These are phyloP conservation scores for Pedionomus torquatus DNA, from an alignment of 2,113 vertebrate species.

Conservation along the genomic window DNA sequence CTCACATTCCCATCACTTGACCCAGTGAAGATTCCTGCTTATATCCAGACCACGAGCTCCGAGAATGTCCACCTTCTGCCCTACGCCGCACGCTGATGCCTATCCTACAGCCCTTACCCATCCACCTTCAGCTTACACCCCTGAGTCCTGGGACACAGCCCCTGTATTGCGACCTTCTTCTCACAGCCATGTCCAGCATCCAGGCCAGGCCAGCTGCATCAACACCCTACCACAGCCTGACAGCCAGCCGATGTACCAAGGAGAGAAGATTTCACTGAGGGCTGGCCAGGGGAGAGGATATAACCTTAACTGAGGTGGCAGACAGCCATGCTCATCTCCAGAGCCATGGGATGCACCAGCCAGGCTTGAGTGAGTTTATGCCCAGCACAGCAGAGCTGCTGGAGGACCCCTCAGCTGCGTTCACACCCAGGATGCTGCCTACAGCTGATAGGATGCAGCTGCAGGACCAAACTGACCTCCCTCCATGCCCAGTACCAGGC, in stretches of 20 bases:
- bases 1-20: background rate
- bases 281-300: background rate
- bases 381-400: background rate
- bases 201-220: background rate
- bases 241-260: background rate
- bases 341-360: background rate
- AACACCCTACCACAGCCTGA: background rate
- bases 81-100: rapidly evolving
- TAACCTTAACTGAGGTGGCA: background rate
- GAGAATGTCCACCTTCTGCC: background rate
- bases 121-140: background rate
- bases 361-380: background rate
- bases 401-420: background rate
- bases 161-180: background rate
- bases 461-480: background rate
- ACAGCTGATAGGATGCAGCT: background rate
- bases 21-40: background rate
- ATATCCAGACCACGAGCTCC: background rate
- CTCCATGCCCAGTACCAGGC: background rate
- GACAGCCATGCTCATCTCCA: background rate
- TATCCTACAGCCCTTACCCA: background rate
- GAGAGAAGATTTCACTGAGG: background rate
- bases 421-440: background rate
- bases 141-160: background rate
- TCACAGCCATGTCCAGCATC: background rate